Evolutionary conservation across 23 tunicate species (phyloP).

Genomic region (Aplidium turbinatum): DNA sequence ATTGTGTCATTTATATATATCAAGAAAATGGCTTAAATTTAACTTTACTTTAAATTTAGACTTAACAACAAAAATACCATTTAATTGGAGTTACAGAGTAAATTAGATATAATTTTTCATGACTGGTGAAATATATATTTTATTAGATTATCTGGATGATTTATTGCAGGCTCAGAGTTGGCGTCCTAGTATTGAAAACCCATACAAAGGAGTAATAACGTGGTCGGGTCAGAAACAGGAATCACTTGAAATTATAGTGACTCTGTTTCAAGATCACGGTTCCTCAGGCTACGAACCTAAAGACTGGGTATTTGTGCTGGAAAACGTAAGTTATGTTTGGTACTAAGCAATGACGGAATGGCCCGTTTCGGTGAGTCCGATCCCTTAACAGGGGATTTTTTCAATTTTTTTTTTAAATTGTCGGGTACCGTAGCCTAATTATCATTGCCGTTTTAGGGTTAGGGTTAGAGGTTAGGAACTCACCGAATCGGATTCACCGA

Average conservation of each 20-base stretch:
- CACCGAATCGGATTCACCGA: no score
- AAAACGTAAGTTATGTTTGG: constrained; percentile 58
- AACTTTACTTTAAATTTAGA: no score
- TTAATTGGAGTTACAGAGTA: neutral
- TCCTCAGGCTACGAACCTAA: constrained; percentile 50
- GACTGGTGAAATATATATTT: neutral
- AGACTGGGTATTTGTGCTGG: constrained; percentile 81
- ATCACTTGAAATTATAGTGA: constrained; percentile 47
- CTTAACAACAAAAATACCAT: no score
- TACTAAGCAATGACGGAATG: no score
- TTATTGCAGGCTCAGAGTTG: constrained; percentile 75
- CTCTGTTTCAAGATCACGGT: constrained; percentile 48
- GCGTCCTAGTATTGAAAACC: constrained; percentile 77
- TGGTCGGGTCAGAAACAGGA: constrained; percentile 73
- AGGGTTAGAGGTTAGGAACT: no score
- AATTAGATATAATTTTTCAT: neutral
- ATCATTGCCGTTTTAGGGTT: no score
- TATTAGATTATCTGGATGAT: neutral
- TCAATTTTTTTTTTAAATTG: no score
- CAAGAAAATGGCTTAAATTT: no score
- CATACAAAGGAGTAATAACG: constrained; percentile 63
- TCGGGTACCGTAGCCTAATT: no score
- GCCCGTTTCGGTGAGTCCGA: no score
- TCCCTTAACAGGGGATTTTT: no score
- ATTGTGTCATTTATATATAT: no score